phyloP scores from a whole-genome alignment of 23 tunicate species.

The Phallusia fumigata region DNA sequence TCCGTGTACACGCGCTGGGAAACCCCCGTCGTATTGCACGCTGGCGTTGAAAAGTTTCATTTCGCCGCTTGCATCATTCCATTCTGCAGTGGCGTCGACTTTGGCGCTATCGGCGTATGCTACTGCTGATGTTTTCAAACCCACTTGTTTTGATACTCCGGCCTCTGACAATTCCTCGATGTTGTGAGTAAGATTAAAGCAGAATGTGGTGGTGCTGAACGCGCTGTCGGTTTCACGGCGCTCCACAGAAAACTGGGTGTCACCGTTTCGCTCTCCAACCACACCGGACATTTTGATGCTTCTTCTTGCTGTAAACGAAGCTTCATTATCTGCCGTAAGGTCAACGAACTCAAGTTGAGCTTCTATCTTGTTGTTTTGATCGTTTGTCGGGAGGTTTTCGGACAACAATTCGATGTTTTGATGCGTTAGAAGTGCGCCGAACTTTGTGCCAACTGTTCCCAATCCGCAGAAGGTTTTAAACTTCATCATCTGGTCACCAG shows the following conservation, averaged over 20 bases:
- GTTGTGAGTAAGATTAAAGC: neutral
- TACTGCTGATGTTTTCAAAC: neutral
- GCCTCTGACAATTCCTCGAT: neutral
- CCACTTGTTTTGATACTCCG: neutral
- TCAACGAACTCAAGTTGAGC: neutral
- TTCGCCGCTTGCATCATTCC: neutral
- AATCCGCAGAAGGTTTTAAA: neutral
- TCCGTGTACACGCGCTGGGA: constrained; percentile 6
- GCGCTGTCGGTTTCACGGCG: neutral
- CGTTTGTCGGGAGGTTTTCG: neutral
- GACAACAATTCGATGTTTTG: neutral
- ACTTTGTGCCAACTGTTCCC: neutral
- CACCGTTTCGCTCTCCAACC: neutral
- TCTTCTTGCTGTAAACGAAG: neutral
- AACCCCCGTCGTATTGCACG: constrained; percentile 16
- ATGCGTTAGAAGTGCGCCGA: neutral
- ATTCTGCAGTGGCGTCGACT: neutral
- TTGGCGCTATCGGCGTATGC: constrained; percentile 22
- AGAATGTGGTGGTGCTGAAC: neutral
- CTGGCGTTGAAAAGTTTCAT: neutral
- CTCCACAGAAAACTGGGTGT: neutral
- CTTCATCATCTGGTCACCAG: neutral
- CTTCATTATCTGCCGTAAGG: neutral
- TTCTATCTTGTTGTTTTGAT: neutral
- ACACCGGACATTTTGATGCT: neutral